These are phyloP conservation scores for Hyla sarda DNA, from an alignment of 2,113 vertebrate genomes.

Conservation along the genomic window DNA sequence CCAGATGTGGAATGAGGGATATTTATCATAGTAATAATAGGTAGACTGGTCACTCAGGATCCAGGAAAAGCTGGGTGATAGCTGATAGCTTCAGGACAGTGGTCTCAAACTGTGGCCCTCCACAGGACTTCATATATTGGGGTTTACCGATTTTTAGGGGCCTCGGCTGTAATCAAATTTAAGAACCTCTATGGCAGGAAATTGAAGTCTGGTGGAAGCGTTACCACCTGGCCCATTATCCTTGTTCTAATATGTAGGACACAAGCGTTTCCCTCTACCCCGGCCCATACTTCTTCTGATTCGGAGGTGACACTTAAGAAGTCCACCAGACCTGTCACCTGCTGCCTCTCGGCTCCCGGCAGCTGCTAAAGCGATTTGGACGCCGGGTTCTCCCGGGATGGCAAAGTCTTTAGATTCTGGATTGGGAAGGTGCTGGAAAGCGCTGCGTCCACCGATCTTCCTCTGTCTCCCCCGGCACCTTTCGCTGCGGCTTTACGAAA, in stretches of 20 bases:
- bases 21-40: too few relatives aligned
- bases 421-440: conserved; percentile 34
- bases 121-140: background rate
- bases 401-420: conserved; percentile 29
- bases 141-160: background rate
- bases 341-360: background rate
- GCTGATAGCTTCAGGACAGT: too few relatives aligned
- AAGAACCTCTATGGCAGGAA: background rate
- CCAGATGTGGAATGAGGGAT: too few relatives aligned
- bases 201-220: background rate
- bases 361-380: conserved; percentile 55
- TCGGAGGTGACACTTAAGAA: conserved; percentile 33
- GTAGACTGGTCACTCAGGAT: too few relatives aligned
- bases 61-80: too few relatives aligned
- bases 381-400: conserved; percentile 2
- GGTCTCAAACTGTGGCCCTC: too few relatives aligned
- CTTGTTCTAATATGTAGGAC: background rate
- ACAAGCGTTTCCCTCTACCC: background rate
- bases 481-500: conserved; percentile 57
- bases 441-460: conserved; percentile 29
- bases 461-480: conserved; percentile 50
- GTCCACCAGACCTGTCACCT: conserved; percentile 54
- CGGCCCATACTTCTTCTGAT: background rate
- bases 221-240: conserved; percentile 16
- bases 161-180: background rate